Conservation (phyloP, 1,140 invertebrate genomes). For the Drosophila arizonae region DNA sequence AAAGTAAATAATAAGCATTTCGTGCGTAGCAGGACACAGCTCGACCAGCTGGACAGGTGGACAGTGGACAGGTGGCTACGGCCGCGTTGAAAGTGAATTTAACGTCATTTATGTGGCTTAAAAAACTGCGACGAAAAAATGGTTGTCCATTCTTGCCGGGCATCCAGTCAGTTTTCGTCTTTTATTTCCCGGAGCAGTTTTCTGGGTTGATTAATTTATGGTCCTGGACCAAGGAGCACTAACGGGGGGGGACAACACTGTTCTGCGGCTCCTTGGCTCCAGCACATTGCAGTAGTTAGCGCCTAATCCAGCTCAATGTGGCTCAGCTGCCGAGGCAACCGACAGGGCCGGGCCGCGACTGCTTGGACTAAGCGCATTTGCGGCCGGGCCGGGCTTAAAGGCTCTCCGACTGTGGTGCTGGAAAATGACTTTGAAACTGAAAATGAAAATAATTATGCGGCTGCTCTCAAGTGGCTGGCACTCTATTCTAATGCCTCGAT, state of each 20-base stretch:
- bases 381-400: constrained; percentile 41
- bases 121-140: constrained; percentile 40
- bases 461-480: constrained; percentile 31
- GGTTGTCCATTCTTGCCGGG: not conserved
- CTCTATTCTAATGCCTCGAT: constrained; percentile 28
- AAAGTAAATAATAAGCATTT: constrained; percentile 80
- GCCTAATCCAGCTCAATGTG: constrained; percentile 75
- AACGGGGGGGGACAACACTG: constrained; percentile 17
- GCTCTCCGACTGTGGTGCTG: constrained; percentile 66
- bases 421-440: constrained; percentile 55
- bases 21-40: constrained; percentile 36
- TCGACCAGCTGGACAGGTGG: constrained; percentile 36
- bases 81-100: constrained; percentile 74
- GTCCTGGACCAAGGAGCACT: not conserved
- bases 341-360: not conserved
- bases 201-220: constrained; percentile 71
- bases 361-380: constrained; percentile 40
- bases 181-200: constrained; percentile 22
- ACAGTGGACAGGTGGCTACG: constrained; percentile 24
- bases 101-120: constrained; percentile 73
- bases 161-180: not conserved
- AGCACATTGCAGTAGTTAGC: constrained; percentile 72
- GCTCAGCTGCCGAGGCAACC: constrained; percentile 49
- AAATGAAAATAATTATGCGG: constrained; percentile 68
- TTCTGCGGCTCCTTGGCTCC: constrained; percentile 51